Percentiles rank a stretch among this genome's conserved stretches.
phyloP scores from a whole-genome alignment of 2,888 invertebrate genomes.

The Dynastes grantii region DNA sequence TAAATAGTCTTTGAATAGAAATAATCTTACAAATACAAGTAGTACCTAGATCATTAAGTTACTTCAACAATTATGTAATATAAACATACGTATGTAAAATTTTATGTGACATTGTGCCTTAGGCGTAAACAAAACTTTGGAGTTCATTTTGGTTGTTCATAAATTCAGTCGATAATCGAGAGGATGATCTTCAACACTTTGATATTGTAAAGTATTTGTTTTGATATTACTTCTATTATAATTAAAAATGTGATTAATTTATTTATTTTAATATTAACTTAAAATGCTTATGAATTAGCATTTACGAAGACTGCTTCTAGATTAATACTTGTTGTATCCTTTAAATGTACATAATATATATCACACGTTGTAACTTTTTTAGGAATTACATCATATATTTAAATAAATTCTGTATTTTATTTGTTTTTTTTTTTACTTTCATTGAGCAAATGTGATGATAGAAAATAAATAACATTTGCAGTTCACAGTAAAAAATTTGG shows the following conservation, averaged over 20 bases:
- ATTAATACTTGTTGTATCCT: constrained; percentile 24
- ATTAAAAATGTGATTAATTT: constrained; percentile 30
- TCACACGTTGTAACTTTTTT: constrained; percentile 47
- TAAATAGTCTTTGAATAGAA: background rate
- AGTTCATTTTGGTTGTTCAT: background rate
- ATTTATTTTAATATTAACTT: constrained; percentile 48
- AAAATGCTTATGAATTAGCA: constrained; percentile 49
- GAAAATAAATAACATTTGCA: no score
- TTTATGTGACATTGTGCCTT: constrained; percentile 15
- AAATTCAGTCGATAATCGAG: background rate
- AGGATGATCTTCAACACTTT: constrained; percentile 6
- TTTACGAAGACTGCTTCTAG: constrained; percentile 50
- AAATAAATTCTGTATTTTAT: constrained; percentile 12
- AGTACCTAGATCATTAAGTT: background rate
- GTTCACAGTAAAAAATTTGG: no score
- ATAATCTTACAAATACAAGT: background rate
- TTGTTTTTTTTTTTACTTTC: background rate
- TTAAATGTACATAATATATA: constrained; percentile 40
- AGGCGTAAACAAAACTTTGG: background rate
- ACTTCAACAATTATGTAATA: constrained; percentile 14
- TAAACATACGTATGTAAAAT: background rate
- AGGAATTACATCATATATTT: constrained; percentile 37
- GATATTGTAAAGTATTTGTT: background rate
- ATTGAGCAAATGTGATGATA: no score
- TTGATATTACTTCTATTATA: constrained; percentile 15